phyloP scores from a whole-genome alignment of 2,113 vertebrate genomes.

The Ictidomys tridecemlineatus region DNA sequence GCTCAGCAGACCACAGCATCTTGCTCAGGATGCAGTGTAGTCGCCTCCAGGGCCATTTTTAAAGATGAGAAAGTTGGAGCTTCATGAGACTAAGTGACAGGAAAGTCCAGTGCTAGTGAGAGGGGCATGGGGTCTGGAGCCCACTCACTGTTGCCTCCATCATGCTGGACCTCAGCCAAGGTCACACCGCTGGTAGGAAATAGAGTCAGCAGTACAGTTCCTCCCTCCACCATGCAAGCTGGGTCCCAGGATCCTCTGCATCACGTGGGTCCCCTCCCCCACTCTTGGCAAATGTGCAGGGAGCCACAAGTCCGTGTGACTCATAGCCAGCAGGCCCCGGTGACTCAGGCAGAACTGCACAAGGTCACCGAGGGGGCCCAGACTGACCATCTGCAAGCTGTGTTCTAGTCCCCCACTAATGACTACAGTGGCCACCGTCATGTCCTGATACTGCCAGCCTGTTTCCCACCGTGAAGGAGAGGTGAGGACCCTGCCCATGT shows the following conservation, averaged over 20 bases:
- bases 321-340: neutral
- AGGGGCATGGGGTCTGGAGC: neutral
- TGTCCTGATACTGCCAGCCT: neutral
- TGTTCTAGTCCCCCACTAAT: rapidly evolving
- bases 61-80: neutral
- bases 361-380: neutral
- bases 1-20: neutral
- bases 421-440: no score
- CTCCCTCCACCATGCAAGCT: neutral
- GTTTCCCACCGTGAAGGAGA: neutral
- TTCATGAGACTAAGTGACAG: neutral
- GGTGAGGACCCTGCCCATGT: neutral
- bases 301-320: neutral
- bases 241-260: neutral
- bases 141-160: neutral
- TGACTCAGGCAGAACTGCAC: neutral
- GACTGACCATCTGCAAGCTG: neutral
- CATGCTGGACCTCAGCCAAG: neutral
- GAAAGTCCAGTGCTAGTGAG: neutral
- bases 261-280: neutral
- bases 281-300: neutral
- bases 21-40: no score
- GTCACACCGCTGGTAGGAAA: neutral
- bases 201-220: neutral
- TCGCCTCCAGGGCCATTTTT: no score